These are phyloP conservation scores for Murina feae DNA, from an alignment of 2,113 vertebrate species.

Conservation along the genomic window DNA sequence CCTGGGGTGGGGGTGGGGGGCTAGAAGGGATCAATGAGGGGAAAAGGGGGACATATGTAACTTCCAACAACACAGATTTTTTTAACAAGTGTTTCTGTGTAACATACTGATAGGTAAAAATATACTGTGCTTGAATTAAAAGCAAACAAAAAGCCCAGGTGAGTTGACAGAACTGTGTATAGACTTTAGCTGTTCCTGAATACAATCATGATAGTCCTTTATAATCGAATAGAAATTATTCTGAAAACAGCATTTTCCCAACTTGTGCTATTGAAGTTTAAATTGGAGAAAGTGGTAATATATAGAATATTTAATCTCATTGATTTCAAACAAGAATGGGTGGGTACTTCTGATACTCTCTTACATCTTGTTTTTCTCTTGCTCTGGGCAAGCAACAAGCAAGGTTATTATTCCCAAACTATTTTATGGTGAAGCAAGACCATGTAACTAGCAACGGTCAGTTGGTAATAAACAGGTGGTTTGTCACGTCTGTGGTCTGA, in stretches of 20 bases:
- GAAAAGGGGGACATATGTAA: no score
- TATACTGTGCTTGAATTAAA: background rate
- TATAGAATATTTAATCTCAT: background rate
- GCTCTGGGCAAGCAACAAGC: background rate
- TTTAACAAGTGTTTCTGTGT: background rate
- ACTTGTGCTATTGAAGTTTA: background rate
- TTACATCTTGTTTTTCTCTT: background rate
- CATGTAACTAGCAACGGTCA: background rate
- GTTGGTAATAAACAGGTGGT: no score
- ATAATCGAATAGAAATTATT: background rate
- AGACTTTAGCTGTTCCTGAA: background rate
- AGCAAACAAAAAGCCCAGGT: background rate
- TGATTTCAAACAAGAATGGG: fast-evolving
- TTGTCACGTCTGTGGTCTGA: background rate
- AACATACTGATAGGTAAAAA: background rate
- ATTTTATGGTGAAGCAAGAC: background rate
- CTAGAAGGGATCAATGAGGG: no score
- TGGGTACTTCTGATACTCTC: fast-evolving
- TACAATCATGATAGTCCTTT: background rate
- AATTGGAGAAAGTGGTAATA: no score
- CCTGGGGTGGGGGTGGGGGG: no score
- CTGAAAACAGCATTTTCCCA: background rate
- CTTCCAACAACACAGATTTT: no score
- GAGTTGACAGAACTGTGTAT: background rate
- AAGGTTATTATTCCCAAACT: fast-evolving